A percentile compares a stretch with the other conserved stretches of the same genome.
Evolutionary conservation across 2,888 invertebrate genomes (phyloP).

Genomic region (Gerris lacustris): DNA sequence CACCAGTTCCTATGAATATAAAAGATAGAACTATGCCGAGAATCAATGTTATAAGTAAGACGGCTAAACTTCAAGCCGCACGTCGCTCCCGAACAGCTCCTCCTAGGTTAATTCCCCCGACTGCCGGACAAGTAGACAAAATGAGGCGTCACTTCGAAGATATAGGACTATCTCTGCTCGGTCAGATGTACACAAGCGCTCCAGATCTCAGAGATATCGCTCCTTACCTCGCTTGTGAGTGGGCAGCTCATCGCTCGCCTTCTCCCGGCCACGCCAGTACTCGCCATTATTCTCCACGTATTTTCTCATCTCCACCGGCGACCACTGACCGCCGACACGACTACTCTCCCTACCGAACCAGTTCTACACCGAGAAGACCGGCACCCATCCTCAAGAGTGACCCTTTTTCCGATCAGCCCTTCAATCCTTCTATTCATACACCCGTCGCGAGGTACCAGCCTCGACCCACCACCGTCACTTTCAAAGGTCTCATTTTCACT

Average conservation of each 20-base stretch:
- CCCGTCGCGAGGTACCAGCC: slow-evolving; percentile 68
- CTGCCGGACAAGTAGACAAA: slow-evolving; percentile 55
- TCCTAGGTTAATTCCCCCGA: slow-evolving; percentile 22
- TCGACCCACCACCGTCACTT: slow-evolving; percentile 49
- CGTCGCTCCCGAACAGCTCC: slow-evolving; percentile 24
- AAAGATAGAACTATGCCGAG: slow-evolving; percentile 73
- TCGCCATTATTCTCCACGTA: slow-evolving; percentile 40
- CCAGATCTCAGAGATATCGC: slow-evolving; percentile 67
- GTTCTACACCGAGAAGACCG: slow-evolving; percentile 16
- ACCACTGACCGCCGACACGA: slow-evolving; percentile 38
- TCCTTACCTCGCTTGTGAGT: slow-evolving; percentile 62
- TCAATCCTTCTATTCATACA: slow-evolving; percentile 61
- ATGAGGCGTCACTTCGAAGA: slow-evolving; percentile 57
- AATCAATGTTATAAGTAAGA: slow-evolving; percentile 79
- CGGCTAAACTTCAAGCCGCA: slow-evolving; percentile 49
- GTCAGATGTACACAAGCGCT: slow-evolving; percentile 67
- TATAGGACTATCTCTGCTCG: slow-evolving; percentile 50
- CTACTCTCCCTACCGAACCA: slow-evolving; percentile 11
- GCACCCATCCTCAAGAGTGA: slow-evolving; percentile 27
- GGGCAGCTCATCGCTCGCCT: slow-evolving; percentile 70
- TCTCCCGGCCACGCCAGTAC: slow-evolving; percentile 39
- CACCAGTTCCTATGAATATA: slow-evolving; percentile 48
- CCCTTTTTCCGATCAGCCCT: slow-evolving; percentile 51
- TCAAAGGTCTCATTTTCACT: slow-evolving; percentile 46
- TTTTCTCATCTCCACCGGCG: slow-evolving; percentile 47